These are phyloP conservation scores for Morinoia aosen DNA, from an alignment of 2,888 invertebrate genomes.

Conservation along the genomic window DNA sequence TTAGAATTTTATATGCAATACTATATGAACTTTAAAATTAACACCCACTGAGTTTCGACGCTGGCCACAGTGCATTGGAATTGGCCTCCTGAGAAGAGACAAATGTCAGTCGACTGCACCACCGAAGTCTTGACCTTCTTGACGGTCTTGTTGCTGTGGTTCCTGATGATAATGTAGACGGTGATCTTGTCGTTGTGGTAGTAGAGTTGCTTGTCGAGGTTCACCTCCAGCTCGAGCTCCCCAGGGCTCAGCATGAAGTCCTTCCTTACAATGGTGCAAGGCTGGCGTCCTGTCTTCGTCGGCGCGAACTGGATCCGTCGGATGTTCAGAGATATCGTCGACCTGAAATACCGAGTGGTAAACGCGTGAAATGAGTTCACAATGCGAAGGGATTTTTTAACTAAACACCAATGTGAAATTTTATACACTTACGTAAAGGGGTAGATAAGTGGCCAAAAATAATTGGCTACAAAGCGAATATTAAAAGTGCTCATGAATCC, in stretches of 20 bases:
- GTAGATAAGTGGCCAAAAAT: too few relatives aligned
- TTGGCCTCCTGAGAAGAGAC: constrained; percentile 95
- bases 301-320: constrained; percentile 95
- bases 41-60: constrained; percentile 88
- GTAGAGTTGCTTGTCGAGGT: constrained; percentile 90
- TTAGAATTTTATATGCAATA: neutral
- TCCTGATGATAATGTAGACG: constrained; percentile 90
- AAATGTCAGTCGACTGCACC: constrained; percentile 95
- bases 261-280: constrained; percentile 93
- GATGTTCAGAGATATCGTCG: constrained; percentile 89
- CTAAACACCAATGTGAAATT: neutral
- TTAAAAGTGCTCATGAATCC: too few relatives aligned
- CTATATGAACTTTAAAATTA: neutral
- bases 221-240: constrained; percentile 92
- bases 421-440: too few relatives aligned
- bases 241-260: constrained; percentile 96
- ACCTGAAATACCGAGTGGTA: constrained; percentile 76
- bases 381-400: neutral
- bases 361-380: neutral
- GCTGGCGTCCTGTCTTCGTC: constrained; percentile 89
- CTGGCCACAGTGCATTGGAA: constrained; percentile 91
- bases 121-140: constrained; percentile 95
- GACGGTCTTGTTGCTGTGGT: constrained; percentile 95
- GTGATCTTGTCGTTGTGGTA: constrained; percentile 93
- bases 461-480: too few relatives aligned